Percentiles rank a stretch among this genome's conserved stretches.
Conservation (phyloP, 2,113 vertebrate species). For the Pterocles orientalis region DNA sequence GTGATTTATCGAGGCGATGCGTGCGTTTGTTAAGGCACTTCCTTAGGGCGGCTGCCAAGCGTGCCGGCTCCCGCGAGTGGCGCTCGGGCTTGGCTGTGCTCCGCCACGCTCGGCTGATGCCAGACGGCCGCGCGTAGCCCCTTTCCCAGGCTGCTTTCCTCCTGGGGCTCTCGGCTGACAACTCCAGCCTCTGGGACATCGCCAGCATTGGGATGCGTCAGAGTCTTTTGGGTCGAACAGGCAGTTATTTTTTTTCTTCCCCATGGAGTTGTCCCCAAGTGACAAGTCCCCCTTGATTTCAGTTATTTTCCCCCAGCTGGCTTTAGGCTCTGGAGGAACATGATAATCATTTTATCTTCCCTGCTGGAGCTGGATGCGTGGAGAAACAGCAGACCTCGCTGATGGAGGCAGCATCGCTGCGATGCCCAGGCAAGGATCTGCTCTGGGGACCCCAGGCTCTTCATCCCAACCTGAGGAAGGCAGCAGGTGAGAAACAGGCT, state of each 20-base stretch:
- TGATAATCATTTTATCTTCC: neutral
- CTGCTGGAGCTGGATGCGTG: fast-evolving
- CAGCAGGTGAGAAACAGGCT: neutral
- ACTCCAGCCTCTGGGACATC: neutral
- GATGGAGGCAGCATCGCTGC: neutral
- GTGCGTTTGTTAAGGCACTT: neutral
- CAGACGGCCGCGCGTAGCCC: neutral
- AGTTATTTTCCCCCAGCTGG: neutral
- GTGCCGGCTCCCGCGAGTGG: neutral
- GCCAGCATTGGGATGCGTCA: neutral
- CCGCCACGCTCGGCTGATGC: fast-evolving
- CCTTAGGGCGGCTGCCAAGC: neutral
- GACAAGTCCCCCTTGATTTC: neutral
- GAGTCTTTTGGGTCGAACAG: neutral
- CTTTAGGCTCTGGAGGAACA: neutral
- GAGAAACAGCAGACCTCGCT: neutral
- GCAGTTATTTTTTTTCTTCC: neutral
- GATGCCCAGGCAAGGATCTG: fast-evolving
- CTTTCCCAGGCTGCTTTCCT: conserved; percentile 28
- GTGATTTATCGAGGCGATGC: neutral
- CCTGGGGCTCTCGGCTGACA: fast-evolving
- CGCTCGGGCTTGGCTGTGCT: neutral
- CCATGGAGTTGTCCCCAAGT: neutral
- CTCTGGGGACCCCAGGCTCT: too few species aligned
- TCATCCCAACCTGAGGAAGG: too few species aligned